Evolutionary conservation across 2,113 vertebrate species (phyloP), one percentile per base, ranked within the genome.

Genomic region (Sialia sialis): DNA sequence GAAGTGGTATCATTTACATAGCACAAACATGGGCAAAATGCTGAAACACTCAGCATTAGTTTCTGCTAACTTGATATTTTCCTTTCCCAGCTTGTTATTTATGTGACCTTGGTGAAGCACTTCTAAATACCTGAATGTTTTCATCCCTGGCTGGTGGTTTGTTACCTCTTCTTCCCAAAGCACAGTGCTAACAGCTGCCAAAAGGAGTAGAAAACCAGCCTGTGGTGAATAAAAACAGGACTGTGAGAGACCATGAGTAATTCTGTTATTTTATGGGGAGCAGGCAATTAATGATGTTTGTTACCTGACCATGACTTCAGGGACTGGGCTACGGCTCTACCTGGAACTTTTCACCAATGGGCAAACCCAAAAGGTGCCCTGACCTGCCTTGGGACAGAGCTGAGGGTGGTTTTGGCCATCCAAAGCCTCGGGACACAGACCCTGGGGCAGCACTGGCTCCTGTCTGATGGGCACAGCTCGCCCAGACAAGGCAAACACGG

Each of bases 241-340:
- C 49, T 41, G 34, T 46, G 27, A 62, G n/a, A 77, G 36, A 38
- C 29, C 6, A 1, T 0, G 23, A 84, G 22, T 29, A 6, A 56
- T 44, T 80, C 4, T 20, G 4, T 21, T 83, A 29, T 72, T 87
- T 67, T 36, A 54, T 13, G 19, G 30, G 38, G 10, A 72, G 15
- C 5, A 29, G 23, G 34, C 0, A 2, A 56, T 56, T 75, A 23
- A 4, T 1, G 23, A 20, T 34, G 34, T 8, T 67, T n/a, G 18
- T 48, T 18, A 16, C 12, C 39, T 49, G 56, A 48, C 27, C 38
- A 9, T 0, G 0, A 34, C 27, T 68, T n/a, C 58, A 54, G 36
- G 18, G 41, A 36, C 62, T 1, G 5, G 75, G 60, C 34, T 64
- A 7, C 0, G 0, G 34, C 49, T 44, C 70, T 22, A 2, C 39